Conservation (phyloP, 2,888 invertebrate species). For the Macrophya annulata region DNA sequence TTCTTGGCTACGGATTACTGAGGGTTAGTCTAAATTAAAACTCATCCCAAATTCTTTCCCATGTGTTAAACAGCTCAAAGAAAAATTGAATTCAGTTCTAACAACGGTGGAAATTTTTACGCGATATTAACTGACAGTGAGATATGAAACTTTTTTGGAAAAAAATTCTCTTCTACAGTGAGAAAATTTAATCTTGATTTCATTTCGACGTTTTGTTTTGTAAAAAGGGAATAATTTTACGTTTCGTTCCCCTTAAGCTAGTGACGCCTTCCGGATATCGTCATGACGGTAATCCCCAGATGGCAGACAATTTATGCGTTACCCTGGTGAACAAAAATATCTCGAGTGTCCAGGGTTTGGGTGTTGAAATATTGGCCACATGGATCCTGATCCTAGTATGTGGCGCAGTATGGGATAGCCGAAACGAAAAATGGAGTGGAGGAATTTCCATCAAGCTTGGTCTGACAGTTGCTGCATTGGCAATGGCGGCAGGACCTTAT, state of each 20-base stretch:
- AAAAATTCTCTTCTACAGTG: not conserved
- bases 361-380: slow-evolving; percentile 76
- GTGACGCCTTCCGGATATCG: slow-evolving; percentile 71
- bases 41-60: not conserved
- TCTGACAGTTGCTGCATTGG: slow-evolving; percentile 76
- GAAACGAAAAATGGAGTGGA: slow-evolving; percentile 68
- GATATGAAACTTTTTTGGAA: not conserved
- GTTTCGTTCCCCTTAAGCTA: slow-evolving; percentile 64
- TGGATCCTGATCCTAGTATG: slow-evolving; percentile 76
- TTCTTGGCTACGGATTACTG: slow-evolving; percentile 87
- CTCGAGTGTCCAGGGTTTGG: slow-evolving; percentile 72
- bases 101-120: not conserved
- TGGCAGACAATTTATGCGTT: slow-evolving; percentile 71
- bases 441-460: slow-evolving; percentile 75
- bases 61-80: not conserved
- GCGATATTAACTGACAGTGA: not conserved
- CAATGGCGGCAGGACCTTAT: slow-evolving; percentile 79
- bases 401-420: slow-evolving; percentile 77
- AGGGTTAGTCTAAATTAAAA: slow-evolving; percentile 76
- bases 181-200: not conserved
- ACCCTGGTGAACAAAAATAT: slow-evolving; percentile 70
- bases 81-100: not conserved
- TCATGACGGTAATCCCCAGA: slow-evolving; percentile 51
- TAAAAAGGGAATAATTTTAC: not conserved
- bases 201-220: not conserved